Evolutionary conservation across 1,140 invertebrate genomes (phyloP), one percentile per base, ranked within the genome.

Genomic region (Bombus superbus): DNA sequence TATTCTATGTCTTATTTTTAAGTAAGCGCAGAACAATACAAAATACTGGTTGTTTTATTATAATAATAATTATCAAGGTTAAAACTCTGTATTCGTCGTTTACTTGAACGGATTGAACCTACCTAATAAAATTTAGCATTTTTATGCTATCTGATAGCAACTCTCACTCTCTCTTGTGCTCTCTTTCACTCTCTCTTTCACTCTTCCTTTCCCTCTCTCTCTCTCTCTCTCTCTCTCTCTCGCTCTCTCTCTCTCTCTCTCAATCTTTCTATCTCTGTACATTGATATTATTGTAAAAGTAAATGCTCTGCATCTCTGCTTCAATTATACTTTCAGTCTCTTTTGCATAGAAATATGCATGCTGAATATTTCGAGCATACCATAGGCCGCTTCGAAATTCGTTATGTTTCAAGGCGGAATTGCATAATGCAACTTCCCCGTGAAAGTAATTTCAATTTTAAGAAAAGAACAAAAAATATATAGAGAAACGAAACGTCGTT

Each of bases 11-110:
- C 89, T 90, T 92, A 90, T 91, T 90, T 87, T 94, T 94, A 94
- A 94, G 92, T 94, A 94, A 93, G 86, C 91, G 90, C 89, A 92
- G 90, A 94, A 92, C 86, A 85, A 92, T 94, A 92, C 87, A 91
- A 93, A 94, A 94, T 94, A 94, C 94, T 94, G 93, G 92, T 94
- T 92, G 89, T 90, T 92, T 91, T 87, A 88, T 91, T 79, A 85
- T 90, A 86, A 92, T 87, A 79, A 81, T 91, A 82, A 87, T 86
- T 86, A 78, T 79, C 64, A 80, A 86, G 76, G 72, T 86, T 86
- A 89, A 87, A 85, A 83, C 71, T 90, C 59, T 86, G 72, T 71
- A 69, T 72, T 42, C 57, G 57, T 82, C 75, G 66, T 78, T 76
- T 81, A 57, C 68, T 88, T n/a, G 73, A 81, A 86, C 78, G 72